Evolutionary conservation across 2,113 vertebrate genomes (phyloP), one percentile per base, ranked within the genome.

Genomic region (Clinocottus analis): DNA sequence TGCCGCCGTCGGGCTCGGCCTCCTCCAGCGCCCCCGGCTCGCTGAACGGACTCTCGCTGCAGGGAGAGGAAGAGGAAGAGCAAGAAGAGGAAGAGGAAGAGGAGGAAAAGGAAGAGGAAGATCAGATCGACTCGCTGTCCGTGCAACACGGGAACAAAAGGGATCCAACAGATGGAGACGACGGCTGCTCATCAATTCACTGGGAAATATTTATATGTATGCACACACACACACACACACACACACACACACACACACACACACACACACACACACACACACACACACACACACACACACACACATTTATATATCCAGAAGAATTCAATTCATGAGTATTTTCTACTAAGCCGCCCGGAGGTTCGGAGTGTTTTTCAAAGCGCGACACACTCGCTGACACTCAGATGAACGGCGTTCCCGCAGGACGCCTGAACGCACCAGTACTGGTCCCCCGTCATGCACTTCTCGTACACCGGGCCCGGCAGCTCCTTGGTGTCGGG

Each of bases 401-500:
- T 31, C 29, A 31, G 29, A 31, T 31, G 2, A 31, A 31, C 29
- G 29, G n/a, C n/a, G n/a, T n/a, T n/a, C n/a, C n/a, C n/a, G n/a
- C n/a, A 31, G 29, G 41, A 13, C 1, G 33, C 33, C 33, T 21
- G 39, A 43, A n/a, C 97, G 96, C 94, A 99, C 98, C 98, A 99
- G 90, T 99, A 99, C 88, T 99, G 97, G 60, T 97, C 97, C 60
- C 97, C 97, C 58, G 98, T 97, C 98, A 99, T 99, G 74, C 98
- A 99, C 88, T 99, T 99, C 94, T 99, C 98, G 78, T 99, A 99
- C 16, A 99, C 94, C 0, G 98, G 98, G 10, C 98, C 98, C 7
- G 98, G 97, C 82, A 99, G 94, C 91, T 98, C 98, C 93, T 99
- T 99, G 90, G 93, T 92, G 85, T 99, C 98, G 0, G 98, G 98